phyloP scores from a whole-genome alignment of 23 tunicate species.

The Ascidia mentula region DNA sequence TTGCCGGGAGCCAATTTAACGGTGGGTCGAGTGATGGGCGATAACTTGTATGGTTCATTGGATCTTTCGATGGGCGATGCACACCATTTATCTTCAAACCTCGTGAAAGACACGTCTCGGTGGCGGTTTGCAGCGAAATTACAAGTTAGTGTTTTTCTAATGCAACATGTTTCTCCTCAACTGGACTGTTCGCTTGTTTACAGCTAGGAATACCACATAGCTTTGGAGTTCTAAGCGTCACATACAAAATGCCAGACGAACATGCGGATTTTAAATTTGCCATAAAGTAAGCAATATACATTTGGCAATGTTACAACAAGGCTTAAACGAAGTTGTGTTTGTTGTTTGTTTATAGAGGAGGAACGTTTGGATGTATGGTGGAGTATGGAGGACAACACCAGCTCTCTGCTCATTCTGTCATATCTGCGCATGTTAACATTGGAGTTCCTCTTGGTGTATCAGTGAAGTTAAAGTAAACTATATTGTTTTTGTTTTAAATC shows the following conservation, averaged over 20 bases:
- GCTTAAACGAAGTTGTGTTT: too few relatives aligned
- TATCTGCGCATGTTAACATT: constrained; percentile 71
- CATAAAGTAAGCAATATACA: constrained; percentile 43
- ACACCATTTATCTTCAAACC: constrained; percentile 44
- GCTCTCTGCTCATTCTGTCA: constrained; percentile 56
- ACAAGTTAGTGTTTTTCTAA: constrained; percentile 36
- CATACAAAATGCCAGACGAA: constrained; percentile 55
- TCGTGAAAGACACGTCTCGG: constrained; percentile 35
- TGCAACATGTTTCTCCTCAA: background rate
- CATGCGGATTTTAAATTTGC: constrained; percentile 47
- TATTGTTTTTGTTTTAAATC: background rate
- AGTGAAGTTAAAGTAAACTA: constrained; percentile 57
- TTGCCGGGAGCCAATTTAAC: constrained; percentile 51
- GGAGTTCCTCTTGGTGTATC: constrained; percentile 79
- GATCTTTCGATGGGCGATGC: constrained; percentile 45
- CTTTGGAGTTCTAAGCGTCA: constrained; percentile 41
- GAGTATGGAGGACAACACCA: constrained; percentile 90
- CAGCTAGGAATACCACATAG: constrained; percentile 90
- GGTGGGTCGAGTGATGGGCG: constrained; percentile 52
- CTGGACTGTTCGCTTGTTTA: background rate
- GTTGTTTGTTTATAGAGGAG: constrained; percentile 44
- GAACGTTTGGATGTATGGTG: constrained; percentile 65
- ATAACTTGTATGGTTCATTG: constrained; percentile 57
- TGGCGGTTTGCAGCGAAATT: constrained; percentile 55
- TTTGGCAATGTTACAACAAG: too few relatives aligned